Evolutionary conservation across 2,113 vertebrate genomes (phyloP).

Genomic region (Terrapene triunguis): DNA sequence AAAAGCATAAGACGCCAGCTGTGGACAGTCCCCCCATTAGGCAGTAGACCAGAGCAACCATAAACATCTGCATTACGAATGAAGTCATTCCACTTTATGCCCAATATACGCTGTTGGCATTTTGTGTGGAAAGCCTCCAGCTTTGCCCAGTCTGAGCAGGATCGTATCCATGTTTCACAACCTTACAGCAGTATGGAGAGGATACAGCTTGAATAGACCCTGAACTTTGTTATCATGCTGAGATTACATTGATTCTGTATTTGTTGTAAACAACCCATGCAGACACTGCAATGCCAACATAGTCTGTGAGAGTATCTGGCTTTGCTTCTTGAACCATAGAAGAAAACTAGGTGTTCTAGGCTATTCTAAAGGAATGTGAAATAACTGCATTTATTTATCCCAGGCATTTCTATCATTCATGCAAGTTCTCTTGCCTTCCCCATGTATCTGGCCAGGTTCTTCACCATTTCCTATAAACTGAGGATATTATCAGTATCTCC

Average conservation of each 20-base stretch:
- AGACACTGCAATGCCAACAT: neutral
- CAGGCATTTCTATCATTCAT: neutral
- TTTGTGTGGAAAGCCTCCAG: no score
- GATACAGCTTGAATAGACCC: no score
- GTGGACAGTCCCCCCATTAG: no score
- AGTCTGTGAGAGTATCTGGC: neutral
- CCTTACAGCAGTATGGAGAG: no score
- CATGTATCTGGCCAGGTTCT: neutral
- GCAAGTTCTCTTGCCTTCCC: neutral
- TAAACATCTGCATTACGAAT: no score
- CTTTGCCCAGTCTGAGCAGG: no score
- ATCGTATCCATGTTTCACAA: no score
- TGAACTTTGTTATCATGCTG: no score
- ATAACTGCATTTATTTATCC: neutral
- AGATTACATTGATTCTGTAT: neutral
- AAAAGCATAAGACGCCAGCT: no score
- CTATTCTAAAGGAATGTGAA: neutral
- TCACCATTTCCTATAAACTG: neutral
- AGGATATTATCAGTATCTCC: neutral
- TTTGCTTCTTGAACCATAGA: neutral
- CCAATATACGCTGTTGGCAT: no score
- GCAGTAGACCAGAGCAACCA: no score
- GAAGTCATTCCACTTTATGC: no score
- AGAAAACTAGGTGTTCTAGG: neutral
- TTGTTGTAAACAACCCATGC: neutral